Conservation (phyloP, 2,113 vertebrate genomes). For the Pantherophis guttatus region DNA sequence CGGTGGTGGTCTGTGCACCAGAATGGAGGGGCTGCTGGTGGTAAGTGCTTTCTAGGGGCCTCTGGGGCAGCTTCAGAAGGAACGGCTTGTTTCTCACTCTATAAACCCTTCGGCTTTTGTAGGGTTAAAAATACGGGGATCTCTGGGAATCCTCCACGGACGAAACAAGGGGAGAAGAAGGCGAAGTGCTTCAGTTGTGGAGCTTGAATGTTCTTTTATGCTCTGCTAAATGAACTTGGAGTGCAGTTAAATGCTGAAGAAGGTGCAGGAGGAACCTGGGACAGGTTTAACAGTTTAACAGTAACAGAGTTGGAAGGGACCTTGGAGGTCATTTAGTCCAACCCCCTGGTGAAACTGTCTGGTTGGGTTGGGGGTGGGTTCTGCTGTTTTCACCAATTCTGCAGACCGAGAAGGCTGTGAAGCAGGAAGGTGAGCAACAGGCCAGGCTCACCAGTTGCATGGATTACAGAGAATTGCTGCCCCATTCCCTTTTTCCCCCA, state of each 20-base stretch:
- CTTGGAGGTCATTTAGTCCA: too few relatives aligned
- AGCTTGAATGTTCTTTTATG: background rate
- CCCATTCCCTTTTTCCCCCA: rapidly evolving
- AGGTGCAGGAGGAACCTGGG: background rate
- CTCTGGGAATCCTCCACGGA: background rate
- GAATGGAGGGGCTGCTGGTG: background rate
- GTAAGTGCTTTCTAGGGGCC: background rate
- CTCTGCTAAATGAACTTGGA: background rate
- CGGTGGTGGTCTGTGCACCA: background rate
- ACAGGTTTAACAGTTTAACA: too few relatives aligned
- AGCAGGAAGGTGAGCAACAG: background rate
- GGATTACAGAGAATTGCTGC: too few relatives aligned
- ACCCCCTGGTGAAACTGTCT: too few relatives aligned
- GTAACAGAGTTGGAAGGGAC: too few relatives aligned
- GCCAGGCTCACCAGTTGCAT: background rate
- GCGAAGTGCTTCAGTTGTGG: background rate
- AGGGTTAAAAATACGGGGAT: background rate
- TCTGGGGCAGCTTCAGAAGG: background rate
- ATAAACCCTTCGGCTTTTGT: background rate
- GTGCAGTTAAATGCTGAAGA: background rate
- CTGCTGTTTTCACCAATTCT: background rate
- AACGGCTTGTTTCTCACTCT: rapidly evolving
- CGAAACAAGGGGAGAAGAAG: background rate
- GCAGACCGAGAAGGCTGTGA: background rate
- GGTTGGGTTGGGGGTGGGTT: too few relatives aligned